These are phyloP conservation scores for Pheosia tremula DNA, from an alignment of 2,888 invertebrate genomes.

Conservation along the genomic window DNA sequence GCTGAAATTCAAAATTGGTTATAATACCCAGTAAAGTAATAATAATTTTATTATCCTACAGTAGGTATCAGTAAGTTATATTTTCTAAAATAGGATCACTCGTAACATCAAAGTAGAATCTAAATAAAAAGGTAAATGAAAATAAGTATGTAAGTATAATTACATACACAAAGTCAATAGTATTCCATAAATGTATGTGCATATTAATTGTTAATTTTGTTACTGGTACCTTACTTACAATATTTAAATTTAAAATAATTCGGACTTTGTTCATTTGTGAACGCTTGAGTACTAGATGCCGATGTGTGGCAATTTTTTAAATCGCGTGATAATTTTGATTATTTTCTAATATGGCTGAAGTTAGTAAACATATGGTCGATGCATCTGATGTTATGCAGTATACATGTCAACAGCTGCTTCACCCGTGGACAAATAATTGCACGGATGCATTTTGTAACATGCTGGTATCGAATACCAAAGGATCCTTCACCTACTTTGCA, in stretches of 20 bases:
- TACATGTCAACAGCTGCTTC: slow-evolving; percentile 59
- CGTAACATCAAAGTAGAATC: too few relatives aligned
- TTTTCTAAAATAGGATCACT: too few relatives aligned
- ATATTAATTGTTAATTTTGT: background rate
- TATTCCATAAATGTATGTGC: background rate
- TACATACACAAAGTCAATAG: too few relatives aligned
- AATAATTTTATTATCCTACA: too few relatives aligned
- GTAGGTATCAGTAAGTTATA: too few relatives aligned
- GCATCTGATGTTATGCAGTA: slow-evolving; percentile 33
- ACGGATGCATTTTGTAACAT: slow-evolving; percentile 52
- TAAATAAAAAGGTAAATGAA: background rate
- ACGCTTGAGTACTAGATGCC: too few relatives aligned
- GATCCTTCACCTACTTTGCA: slow-evolving; percentile 55
- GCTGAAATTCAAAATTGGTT: slow-evolving; percentile 10
- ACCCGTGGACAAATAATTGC: slow-evolving; percentile 69
- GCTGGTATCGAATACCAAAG: slow-evolving; percentile 50
- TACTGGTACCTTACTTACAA: background rate
- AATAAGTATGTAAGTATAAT: background rate
- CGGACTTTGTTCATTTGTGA: slow-evolving; percentile 30
- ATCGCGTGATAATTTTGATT: background rate
- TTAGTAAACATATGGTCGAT: slow-evolving; percentile 64
- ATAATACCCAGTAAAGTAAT: too few relatives aligned
- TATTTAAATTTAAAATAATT: slow-evolving; percentile 10
- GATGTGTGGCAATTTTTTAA: too few relatives aligned
- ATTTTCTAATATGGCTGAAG: slow-evolving; percentile 63